Percentiles rank a stretch among this genome's conserved stretches.
These are phyloP conservation scores for Parazoanthus darwini DNA, from an alignment of 92 coral and sea anemone genomes.

Conservation along the genomic window DNA sequence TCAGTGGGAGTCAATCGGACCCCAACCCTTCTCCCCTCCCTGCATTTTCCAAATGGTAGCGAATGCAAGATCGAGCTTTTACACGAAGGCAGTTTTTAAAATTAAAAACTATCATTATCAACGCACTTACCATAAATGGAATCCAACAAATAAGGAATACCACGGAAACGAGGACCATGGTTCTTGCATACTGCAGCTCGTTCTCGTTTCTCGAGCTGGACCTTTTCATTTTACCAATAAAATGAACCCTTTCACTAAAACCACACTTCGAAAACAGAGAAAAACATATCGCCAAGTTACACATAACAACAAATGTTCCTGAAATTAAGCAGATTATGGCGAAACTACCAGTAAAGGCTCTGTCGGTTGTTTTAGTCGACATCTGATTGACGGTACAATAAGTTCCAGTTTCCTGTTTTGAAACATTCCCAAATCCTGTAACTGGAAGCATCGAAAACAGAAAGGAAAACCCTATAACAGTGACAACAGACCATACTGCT, in stretches of 20 bases:
- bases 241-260: background rate
- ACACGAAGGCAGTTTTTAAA: no score
- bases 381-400: conserved; percentile 25
- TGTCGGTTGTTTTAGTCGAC: background rate
- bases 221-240: background rate
- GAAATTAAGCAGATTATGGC: conserved; percentile 16
- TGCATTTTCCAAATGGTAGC: no score
- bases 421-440: conserved; percentile 14
- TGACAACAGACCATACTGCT: background rate
- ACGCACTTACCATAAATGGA: conserved; percentile 34
- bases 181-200: conserved; percentile 30
- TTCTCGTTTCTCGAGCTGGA: conserved; percentile 2
- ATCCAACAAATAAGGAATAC: conserved; percentile 31
- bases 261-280: background rate
- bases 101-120: no score
- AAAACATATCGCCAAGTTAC: conserved; percentile 23
- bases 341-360: background rate
- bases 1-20: no score
- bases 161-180: conserved; percentile 25
- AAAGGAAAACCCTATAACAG: background rate
- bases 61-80: no score
- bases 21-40: no score
- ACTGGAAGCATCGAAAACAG: conserved; percentile 35
- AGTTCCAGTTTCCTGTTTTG: background rate
- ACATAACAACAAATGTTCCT: conserved; percentile 14